Evolutionary conservation across 2,888 invertebrate genomes (phyloP).

Genomic region (Eupsilia transversa): DNA sequence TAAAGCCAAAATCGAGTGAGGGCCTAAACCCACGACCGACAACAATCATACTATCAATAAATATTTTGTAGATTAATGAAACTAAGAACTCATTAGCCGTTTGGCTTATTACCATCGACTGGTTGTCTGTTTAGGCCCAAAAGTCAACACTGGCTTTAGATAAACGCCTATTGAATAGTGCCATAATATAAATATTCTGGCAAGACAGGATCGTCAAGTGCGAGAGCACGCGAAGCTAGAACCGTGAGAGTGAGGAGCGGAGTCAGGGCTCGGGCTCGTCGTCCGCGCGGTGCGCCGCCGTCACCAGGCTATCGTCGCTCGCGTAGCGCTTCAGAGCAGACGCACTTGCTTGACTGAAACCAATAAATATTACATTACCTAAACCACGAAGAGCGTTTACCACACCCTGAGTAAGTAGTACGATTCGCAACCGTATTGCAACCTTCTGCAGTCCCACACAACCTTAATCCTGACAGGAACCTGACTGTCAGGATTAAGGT

Average conservation of each 20-base stretch:
- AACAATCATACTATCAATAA: constrained; percentile 1
- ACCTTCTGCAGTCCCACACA: no score
- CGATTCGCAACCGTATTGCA: background rate
- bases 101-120: constrained; percentile 7
- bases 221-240: constrained; percentile 35
- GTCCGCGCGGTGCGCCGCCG: constrained; percentile 79
- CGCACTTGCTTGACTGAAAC: constrained; percentile 83
- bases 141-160: constrained; percentile 52
- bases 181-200: constrained; percentile 20
- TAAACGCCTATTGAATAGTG: constrained; percentile 19
- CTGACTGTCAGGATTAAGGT: no score
- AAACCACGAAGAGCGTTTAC: background rate
- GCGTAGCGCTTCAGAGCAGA: constrained; percentile 86
- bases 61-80: background rate
- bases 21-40: constrained; percentile 1
- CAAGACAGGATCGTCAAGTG: constrained; percentile 21
- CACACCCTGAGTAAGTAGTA: background rate
- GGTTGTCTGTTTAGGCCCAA: constrained; percentile 6
- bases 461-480: no score
- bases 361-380: constrained; percentile 11
- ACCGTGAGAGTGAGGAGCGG: constrained; percentile 11
- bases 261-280: constrained; percentile 79
- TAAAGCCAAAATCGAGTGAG: constrained; percentile 54
- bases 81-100: background rate
- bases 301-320: constrained; percentile 88